A percentile compares a stretch with the other conserved stretches of the same genome.
Evolutionary conservation across 2,888 invertebrate genomes (phyloP).

Genomic region (Coleophora deauratella): DNA sequence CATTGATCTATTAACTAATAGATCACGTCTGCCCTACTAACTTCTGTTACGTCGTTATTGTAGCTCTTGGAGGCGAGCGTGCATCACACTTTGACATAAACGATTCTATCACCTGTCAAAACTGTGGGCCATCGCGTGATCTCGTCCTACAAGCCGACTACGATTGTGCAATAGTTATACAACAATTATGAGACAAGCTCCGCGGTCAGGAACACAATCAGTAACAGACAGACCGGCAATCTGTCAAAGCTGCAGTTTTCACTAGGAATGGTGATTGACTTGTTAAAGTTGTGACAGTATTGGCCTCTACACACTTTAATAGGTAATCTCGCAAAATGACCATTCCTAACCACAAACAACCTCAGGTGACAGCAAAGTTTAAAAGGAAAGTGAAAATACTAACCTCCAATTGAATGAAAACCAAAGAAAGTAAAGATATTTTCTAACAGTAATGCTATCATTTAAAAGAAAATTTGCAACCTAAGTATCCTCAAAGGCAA

Average conservation of each 20-base stretch:
- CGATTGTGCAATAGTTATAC: slow-evolving; percentile 45
- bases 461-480: too few relatives aligned
- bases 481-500: too few relatives aligned
- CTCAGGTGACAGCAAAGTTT: too few relatives aligned
- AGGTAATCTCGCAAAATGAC: too few relatives aligned
- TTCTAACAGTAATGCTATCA: too few relatives aligned
- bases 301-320: too few relatives aligned
- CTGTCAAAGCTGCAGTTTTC: slow-evolving; percentile 28
- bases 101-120: slow-evolving; percentile 27
- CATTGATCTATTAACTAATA: too few relatives aligned
- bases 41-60: slow-evolving; percentile 27
- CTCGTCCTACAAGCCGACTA: slow-evolving; percentile 26
- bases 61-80: slow-evolving; percentile 25
- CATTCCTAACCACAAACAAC: too few relatives aligned
- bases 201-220: slow-evolving; percentile 30
- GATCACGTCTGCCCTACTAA: too few relatives aligned
- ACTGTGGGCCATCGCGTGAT: slow-evolving; percentile 14
- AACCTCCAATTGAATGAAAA: too few relatives aligned
- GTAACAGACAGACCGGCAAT: slow-evolving; percentile 32
- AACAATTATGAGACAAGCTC: slow-evolving; percentile 43
- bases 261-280: slow-evolving; percentile 28
- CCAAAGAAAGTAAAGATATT: too few relatives aligned
- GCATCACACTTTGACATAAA: slow-evolving; percentile 24
- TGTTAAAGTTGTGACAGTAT: slow-evolving; percentile 26
- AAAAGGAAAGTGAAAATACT: too few relatives aligned